Conservation (phyloP, 2,888 invertebrate genomes). For the Xestobium rufovillosum region DNA sequence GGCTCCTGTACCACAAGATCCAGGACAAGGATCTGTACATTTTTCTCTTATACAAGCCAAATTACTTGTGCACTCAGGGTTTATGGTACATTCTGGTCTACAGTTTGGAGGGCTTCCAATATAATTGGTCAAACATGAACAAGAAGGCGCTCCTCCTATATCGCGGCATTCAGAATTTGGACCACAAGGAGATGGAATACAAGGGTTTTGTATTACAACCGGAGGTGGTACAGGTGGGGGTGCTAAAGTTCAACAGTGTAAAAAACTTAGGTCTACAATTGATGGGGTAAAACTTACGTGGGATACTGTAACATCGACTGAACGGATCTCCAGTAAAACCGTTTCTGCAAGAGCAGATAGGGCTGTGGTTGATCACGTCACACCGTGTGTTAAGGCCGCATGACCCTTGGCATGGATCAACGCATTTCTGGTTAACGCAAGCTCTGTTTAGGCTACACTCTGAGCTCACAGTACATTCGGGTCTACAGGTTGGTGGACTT, state of each 20-base stretch:
- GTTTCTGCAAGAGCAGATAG: constrained; percentile 50
- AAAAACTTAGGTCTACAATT: neutral
- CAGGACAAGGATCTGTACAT: constrained; percentile 71
- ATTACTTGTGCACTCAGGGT: constrained; percentile 65
- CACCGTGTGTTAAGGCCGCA: constrained; percentile 52
- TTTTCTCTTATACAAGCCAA: constrained; percentile 67
- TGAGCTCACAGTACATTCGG: constrained; percentile 66
- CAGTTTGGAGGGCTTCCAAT: constrained; percentile 71
- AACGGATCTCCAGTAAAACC: constrained; percentile 58
- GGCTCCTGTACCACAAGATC: constrained; percentile 67
- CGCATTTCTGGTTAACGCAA: constrained; percentile 65
- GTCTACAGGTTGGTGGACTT: constrained; percentile 60
- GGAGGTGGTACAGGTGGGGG: constrained; percentile 28
- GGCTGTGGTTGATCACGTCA: constrained; percentile 47
- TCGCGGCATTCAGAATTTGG: constrained; percentile 68
- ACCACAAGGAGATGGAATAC: constrained; percentile 73
- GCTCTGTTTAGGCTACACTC: constrained; percentile 63
- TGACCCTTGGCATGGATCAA: constrained; percentile 58
- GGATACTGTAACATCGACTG: constrained; percentile 36
- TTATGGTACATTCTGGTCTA: constrained; percentile 70
- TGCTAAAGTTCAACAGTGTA: constrained; percentile 21
- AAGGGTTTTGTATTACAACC: constrained; percentile 52
- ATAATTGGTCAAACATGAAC: constrained; percentile 64
- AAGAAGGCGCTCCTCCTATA: constrained; percentile 60
- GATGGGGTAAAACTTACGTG: constrained; percentile 17